Base-by-base conservation (phyloP, 2,113 vertebrate genomes). In the Microcebus griseorufus region DNA sequence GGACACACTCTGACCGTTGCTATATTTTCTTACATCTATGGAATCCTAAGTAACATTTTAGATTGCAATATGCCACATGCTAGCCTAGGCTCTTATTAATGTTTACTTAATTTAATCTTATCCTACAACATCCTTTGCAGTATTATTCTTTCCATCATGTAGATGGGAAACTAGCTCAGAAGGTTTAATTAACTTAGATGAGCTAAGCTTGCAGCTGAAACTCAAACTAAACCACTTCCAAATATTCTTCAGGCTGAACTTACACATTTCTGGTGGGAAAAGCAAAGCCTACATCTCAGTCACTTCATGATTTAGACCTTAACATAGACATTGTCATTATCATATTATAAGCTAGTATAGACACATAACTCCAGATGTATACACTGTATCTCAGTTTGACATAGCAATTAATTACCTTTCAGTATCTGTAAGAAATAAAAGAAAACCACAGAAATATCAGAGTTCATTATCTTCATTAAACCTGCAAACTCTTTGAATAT, bases 381-480 rank as follows among this genome's bases (percentile, higher is more conserved):
- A 27, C 27, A 55, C 3, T 13, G 6, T 58, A 18, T 90, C 27
- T 91, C 55, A 42, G 5, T 29, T 70, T 85, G 20, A 4, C 37
- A 32, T 18, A 58, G 23, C 55, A 17, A 25, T 67, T 51, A 7
- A 25, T 62, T 79, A 17, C 73, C 22, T 83, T 82, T 88, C 65
- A 67, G 34, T 29, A 69, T 79, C 7, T 70, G 14, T 80, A 58
- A 70, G 27, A 69, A 37, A 65, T 18, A 79, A 81, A 32, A 70
- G 42, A 84, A 55, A 55, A 60, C 58, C 29, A 72, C 6, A 48
- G 37, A 80, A 76, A 51, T 80, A 62, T 70, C n/a, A 64, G 25
- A 60, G 22, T 70, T 81, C 78, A 53, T 91, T 93, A 72, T 94
- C 62, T 70, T 93, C 53, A 55, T 86, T 60, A 53, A 94, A 86